A percentile compares a stretch with the other conserved stretches of the same genome.
phyloP scores from a whole-genome alignment of 1,140 invertebrate genomes.

The Leptopilina clavipes region DNA sequence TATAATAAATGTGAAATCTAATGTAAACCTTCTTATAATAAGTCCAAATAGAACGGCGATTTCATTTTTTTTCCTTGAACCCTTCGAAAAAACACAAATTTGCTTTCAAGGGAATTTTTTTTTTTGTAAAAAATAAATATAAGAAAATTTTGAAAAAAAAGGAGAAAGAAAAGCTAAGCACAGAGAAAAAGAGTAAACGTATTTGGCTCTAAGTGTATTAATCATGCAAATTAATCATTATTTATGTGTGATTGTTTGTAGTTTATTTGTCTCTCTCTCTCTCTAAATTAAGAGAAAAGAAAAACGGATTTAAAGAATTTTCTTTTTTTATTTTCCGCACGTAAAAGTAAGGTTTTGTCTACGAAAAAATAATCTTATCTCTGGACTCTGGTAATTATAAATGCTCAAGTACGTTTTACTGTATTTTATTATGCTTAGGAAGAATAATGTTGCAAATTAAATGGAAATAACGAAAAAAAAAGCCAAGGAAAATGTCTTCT shows the following conservation, averaged over 20 bases:
- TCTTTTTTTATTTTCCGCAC: not conserved
- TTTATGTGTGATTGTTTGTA: not conserved
- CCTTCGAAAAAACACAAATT: conserved; percentile 4
- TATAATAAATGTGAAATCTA: conserved; percentile 66
- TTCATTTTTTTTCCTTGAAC: not conserved
- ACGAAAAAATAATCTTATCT: not conserved
- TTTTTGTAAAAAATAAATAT: not conserved
- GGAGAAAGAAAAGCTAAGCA: not conserved
- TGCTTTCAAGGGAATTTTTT: conserved; percentile 5
- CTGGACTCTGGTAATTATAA: not conserved
- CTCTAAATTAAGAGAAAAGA: not conserved
- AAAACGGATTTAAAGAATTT: not conserved
- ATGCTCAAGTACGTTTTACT: conserved; percentile 30
- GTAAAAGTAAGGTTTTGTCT: not conserved
- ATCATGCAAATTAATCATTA: not conserved
- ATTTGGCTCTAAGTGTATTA: not conserved
- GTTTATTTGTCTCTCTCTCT: not conserved
- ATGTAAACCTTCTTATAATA: conserved; percentile 64
- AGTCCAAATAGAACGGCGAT: conserved; percentile 16
- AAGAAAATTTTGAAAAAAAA: not conserved
- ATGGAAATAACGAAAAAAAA: not conserved
- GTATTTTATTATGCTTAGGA: conserved; percentile 28
- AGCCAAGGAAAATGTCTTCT: not conserved
- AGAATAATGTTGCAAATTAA: not conserved
- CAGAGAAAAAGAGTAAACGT: conserved; percentile 11